Evolutionary conservation across 2,113 vertebrate species (phyloP).

Genomic region (Hystrix brachyura): DNA sequence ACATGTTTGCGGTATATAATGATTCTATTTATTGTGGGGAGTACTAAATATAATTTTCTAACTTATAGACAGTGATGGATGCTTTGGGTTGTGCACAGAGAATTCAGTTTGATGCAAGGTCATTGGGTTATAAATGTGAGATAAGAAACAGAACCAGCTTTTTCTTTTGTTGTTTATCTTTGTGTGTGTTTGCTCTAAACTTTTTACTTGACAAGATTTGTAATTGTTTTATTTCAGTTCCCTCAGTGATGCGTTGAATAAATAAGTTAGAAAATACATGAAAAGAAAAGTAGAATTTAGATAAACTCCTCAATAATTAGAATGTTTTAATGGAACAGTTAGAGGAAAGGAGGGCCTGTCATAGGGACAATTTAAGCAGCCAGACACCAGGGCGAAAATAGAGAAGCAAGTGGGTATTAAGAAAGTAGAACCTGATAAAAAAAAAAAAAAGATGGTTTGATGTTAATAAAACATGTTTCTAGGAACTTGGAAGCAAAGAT

Average conservation of each 20-base stretch:
- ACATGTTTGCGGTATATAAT: neutral
- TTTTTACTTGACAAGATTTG: conserved; percentile 35
- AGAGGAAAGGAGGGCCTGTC: neutral
- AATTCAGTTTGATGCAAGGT: conserved; percentile 31
- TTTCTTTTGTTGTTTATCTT: neutral
- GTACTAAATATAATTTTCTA: neutral
- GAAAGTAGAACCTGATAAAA: conserved; percentile 35
- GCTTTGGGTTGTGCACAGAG: conserved; percentile 2
- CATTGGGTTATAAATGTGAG: conserved; percentile 32
- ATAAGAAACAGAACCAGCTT: conserved; percentile 54
- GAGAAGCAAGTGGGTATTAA: neutral
- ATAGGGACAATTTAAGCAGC: neutral
- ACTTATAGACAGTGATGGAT: conserved; percentile 5
- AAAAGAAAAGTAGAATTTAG: conserved; percentile 46
- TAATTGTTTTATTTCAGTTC: conserved; percentile 53
- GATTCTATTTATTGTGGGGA: neutral
- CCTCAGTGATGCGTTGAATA: conserved; percentile 9
- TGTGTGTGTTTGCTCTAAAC: neutral
- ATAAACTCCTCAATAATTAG: conserved; percentile 37
- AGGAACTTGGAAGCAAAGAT: conserved; percentile 44
- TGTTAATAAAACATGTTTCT: neutral
- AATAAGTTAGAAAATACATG: conserved; percentile 37
- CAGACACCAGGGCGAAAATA: neutral
- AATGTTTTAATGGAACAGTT: conserved; percentile 59
- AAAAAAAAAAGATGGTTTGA: conserved; percentile 31